These are phyloP conservation scores for Parnassius mnemosyne DNA, from an alignment of 2,888 invertebrate genomes.

Conservation along the genomic window DNA sequence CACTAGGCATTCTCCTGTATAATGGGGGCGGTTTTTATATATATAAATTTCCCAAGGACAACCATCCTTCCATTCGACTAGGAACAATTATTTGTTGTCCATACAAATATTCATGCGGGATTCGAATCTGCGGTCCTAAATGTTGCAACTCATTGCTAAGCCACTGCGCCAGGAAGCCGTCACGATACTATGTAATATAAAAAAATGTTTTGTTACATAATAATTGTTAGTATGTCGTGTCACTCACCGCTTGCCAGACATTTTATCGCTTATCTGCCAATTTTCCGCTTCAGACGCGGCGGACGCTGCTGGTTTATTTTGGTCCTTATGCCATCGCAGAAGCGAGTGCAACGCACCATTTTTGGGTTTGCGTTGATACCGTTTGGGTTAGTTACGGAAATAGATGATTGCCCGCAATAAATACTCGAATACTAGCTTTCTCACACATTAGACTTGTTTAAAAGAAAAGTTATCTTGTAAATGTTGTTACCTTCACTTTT, in stretches of 20 bases:
- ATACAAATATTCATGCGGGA: too few species aligned
- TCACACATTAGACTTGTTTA: too few species aligned
- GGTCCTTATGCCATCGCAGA: neutral
- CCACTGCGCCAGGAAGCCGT: too few species aligned
- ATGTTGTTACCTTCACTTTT: too few species aligned
- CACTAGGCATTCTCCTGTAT: too few species aligned
- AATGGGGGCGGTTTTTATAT: too few species aligned
- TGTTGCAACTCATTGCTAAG: too few species aligned
- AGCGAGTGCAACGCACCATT: constrained; percentile 7
- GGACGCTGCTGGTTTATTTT: neutral
- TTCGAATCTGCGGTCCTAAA: too few species aligned
- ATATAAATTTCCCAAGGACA: too few species aligned
- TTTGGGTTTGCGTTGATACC: neutral
- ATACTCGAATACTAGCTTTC: neutral
- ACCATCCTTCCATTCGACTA: too few species aligned
- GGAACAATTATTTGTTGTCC: too few species aligned
- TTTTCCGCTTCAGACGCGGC: neutral
- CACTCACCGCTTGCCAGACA: constrained; percentile 9
- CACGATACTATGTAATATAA: neutral
- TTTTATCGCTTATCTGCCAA: constrained; percentile 9
- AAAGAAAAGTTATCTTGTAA: too few species aligned
- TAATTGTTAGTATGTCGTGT: neutral
- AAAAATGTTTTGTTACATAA: constrained; percentile 9
- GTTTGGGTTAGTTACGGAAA: neutral
- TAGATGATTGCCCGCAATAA: neutral